A percentile compares a stretch with the other conserved stretches of the same genome.
Conservation (phyloP, 2,113 vertebrate genomes). For the Aplodontia rufa region DNA sequence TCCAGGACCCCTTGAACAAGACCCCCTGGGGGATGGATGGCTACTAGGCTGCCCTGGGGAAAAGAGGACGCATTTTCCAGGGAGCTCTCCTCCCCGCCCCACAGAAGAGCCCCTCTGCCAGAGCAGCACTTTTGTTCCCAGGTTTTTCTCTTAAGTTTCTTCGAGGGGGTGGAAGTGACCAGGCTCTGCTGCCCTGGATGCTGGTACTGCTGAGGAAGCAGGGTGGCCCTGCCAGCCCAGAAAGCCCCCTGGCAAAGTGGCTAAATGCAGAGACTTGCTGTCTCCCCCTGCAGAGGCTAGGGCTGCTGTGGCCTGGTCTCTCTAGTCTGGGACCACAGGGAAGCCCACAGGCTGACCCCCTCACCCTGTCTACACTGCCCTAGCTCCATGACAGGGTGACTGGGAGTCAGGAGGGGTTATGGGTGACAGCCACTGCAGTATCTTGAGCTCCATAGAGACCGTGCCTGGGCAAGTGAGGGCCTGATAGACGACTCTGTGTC, state of each 20-base stretch:
- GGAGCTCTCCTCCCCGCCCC: not conserved
- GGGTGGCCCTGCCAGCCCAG: not conserved
- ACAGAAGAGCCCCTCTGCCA: not conserved
- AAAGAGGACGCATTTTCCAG: not conserved
- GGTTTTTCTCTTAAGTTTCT: conserved; percentile 32
- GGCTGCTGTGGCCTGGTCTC: not conserved
- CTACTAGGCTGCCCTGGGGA: not conserved
- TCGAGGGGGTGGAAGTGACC: not conserved
- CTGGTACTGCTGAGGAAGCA: conserved; percentile 34
- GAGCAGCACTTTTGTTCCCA: not conserved
- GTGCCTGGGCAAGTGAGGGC: not conserved
- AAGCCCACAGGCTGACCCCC: not conserved
- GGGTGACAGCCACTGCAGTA: not conserved
- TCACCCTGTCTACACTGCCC: not conserved
- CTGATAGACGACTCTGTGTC: not conserved
- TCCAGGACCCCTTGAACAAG: not conserved
- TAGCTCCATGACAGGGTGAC: not conserved
- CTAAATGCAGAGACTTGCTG: not conserved
- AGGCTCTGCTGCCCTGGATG: not conserved
- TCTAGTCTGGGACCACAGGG: not conserved
- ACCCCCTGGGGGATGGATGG: not conserved
- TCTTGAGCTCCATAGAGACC: not conserved
- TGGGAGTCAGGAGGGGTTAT: not conserved
- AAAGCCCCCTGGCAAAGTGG: not conserved
- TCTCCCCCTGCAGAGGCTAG: not conserved